Evolutionary conservation across 2,888 invertebrate species (phyloP).

Genomic region (Agriopis aurantiaria): DNA sequence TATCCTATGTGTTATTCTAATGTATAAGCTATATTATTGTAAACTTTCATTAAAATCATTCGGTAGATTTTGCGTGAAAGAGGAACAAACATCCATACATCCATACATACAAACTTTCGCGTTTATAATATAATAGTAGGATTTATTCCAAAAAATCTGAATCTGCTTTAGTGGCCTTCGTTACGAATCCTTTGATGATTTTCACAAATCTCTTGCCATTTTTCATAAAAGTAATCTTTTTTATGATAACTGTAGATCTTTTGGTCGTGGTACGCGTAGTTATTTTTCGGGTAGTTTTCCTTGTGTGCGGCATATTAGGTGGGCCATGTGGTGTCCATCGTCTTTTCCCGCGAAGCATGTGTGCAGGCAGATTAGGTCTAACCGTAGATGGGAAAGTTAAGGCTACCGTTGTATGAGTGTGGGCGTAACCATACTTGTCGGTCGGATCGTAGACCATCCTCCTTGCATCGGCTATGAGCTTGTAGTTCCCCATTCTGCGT

Average conservation of each 20-base stretch:
- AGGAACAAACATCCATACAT: too few species aligned
- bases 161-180: conserved; percentile 2
- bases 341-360: conserved; percentile 19
- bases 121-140: too few species aligned
- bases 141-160: conserved; percentile 23
- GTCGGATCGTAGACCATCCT: conserved; percentile 48
- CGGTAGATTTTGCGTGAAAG: too few species aligned
- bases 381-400: conserved; percentile 1
- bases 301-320: not conserved
- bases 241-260: conserved; percentile 12
- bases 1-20: too few species aligned
- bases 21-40: too few species aligned
- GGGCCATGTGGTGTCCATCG: conserved; percentile 14
- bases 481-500: conserved; percentile 54
- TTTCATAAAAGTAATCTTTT: conserved; percentile 8
- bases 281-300: not conserved
- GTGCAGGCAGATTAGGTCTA: conserved; percentile 12
- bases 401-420: not conserved
- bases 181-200: conserved; percentile 13
- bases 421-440: not conserved
- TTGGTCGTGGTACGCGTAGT: not conserved
- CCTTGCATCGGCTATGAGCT: conserved; percentile 44
- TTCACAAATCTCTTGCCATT: conserved; percentile 18
- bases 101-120: too few species aligned
- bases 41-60: too few species aligned